Evolutionary conservation across 2,113 vertebrate species (phyloP), one percentile per base, ranked within the genome.

Genomic region (Grammomys dolichurus): DNA sequence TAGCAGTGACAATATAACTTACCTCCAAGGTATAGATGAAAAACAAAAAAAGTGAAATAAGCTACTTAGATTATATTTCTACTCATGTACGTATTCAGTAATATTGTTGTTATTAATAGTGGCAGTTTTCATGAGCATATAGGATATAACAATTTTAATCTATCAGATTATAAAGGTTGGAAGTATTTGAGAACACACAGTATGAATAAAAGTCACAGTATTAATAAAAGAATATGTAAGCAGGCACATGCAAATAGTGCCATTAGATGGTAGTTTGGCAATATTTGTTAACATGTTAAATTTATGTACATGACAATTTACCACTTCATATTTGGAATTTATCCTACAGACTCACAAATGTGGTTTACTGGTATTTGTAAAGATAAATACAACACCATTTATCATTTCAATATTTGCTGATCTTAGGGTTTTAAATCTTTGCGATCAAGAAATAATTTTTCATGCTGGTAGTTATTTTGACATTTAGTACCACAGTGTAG

Each of bases 261-360:
- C 76, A 77, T 46, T 78, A 69, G 26, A 65, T 72, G 43, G 36
- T 33, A 69, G 56, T 91, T 91, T 93, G 80, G 19, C 81, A 94
- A 86, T 94, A 84, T 87, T 13, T 54, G 20, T 95, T 63, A 96
- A 65, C 6, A 93, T 77, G 20, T 75, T 90, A 93, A 76, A 88
- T 78, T 16, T 40, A 46, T 85, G 31, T 88, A 85, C 46, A 54
- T 84, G 19, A 19, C 63, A 33, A 77, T 56, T 93, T 51, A 58
- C 36, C 51, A 93, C 69, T 76, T 90, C 36, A 76, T 12, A 86
- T 67, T 89, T 92, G 65, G 26, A 94, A 46, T 82, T 86, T 90
- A 92, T 82, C 36, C 28, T 65, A 70, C n/a, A 90, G 56, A 69
- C 24, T 56, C 20, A 16, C 80, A 60, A 92, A 76, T 20, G 13